Conservation (phyloP, 2,113 vertebrate genomes). For the Cyanoderma ruficeps region DNA sequence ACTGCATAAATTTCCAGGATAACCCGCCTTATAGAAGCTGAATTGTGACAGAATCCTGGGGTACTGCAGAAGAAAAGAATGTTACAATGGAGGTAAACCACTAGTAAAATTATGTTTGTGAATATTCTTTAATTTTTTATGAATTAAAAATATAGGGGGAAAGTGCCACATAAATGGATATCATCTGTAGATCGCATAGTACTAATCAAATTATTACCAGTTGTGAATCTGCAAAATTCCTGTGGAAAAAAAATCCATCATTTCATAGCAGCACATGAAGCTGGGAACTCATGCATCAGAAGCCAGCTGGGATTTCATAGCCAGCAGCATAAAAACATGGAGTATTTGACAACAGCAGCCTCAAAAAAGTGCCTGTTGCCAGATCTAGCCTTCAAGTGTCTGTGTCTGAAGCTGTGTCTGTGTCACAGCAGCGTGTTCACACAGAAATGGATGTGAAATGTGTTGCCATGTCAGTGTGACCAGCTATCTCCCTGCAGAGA, state of each 20-base stretch:
- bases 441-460: neutral
- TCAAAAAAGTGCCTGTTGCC: neutral
- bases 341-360: neutral
- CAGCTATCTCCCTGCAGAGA: neutral
- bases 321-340: neutral
- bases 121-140: neutral
- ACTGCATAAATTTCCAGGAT: neutral
- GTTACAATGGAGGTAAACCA: neutral
- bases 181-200: neutral
- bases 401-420: neutral
- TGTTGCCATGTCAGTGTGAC: neutral
- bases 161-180: neutral
- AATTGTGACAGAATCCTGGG: neutral
- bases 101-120: neutral
- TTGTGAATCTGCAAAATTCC: neutral
- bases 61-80: neutral
- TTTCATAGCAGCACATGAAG: neutral
- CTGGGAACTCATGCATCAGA: neutral
- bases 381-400: neutral
- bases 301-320: neutral
- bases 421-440: neutral
- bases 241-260: neutral
- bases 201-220: neutral
- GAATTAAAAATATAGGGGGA: neutral
- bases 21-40: neutral